Conservation (phyloP, 1,140 invertebrate species). For the Lethocerus indicus region DNA sequence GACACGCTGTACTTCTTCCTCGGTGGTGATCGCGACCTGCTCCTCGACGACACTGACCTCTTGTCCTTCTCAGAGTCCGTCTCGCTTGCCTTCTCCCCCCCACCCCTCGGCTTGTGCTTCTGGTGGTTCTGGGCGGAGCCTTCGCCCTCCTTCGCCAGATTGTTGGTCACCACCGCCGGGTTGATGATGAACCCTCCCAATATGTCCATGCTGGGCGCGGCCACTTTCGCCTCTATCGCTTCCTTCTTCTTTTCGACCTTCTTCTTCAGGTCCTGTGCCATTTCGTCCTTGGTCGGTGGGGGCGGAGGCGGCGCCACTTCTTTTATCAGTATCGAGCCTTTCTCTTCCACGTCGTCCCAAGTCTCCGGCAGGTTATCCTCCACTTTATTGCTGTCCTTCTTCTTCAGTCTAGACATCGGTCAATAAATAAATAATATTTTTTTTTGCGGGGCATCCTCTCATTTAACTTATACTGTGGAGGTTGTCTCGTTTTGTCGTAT, state of each 20-base stretch:
- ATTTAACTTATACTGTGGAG: too few relatives aligned
- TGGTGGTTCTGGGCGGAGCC: constrained; percentile 17
- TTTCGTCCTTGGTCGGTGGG: constrained; percentile 16
- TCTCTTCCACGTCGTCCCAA: constrained; percentile 20
- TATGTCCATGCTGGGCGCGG: constrained; percentile 34
- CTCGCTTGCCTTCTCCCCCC: constrained; percentile 21
- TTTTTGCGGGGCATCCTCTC: too few relatives aligned
- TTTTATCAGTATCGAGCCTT: constrained; percentile 16
- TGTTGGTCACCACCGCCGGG: constrained; percentile 25
- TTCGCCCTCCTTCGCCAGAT: constrained; percentile 28
- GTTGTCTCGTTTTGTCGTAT: too few relatives aligned
- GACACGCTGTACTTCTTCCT: constrained; percentile 12
- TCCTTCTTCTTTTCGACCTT: constrained; percentile 24
- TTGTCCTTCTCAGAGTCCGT: constrained; percentile 15
- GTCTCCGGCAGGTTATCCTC: constrained; percentile 14
- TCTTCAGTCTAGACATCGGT: constrained; percentile 26
- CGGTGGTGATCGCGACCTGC: constrained; percentile 30
- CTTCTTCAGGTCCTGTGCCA: constrained; percentile 20
- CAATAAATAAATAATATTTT: not conserved
- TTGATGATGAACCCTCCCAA: constrained; percentile 29
- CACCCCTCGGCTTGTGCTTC: constrained; percentile 13
- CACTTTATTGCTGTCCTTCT: constrained; percentile 25
- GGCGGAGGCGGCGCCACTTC: constrained; percentile 12
- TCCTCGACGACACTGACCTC: constrained; percentile 28
- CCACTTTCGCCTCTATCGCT: constrained; percentile 25